These are phyloP conservation scores for Perodicticus potto DNA, from an alignment of 2,797 vertebrate species.

Conservation along the genomic window DNA sequence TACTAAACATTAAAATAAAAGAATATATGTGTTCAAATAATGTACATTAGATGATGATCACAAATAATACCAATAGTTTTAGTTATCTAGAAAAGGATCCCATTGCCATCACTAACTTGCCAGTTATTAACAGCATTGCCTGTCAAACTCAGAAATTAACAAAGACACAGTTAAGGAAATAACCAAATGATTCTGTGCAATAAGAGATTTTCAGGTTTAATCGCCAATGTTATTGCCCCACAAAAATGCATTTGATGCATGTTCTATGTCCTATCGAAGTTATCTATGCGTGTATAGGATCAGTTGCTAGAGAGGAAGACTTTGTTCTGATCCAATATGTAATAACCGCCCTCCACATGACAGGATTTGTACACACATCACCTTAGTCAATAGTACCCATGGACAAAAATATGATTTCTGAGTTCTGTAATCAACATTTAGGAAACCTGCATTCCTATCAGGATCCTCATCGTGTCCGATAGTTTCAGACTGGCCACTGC, in stretches of 20 bases:
- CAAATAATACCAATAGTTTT: neutral
- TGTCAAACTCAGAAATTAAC: slow-evolving; percentile 34
- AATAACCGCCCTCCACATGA: neutral
- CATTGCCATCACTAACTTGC: neutral
- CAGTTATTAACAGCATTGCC: neutral
- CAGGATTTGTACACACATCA: slow-evolving; percentile 44
- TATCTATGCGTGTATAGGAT: neutral
- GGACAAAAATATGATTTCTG: slow-evolving; percentile 57
- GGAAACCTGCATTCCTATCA: neutral
- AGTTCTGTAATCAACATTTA: slow-evolving; percentile 59
- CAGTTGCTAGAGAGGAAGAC: neutral
- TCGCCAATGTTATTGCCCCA: neutral
- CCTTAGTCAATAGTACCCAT: slow-evolving; percentile 15
- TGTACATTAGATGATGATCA: neutral
- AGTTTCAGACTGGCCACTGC: neutral
- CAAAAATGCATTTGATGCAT: neutral
- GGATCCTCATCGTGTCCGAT: neutral
- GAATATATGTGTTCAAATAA: neutral
- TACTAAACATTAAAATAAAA: neutral
- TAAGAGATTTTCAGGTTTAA: slow-evolving; percentile 13
- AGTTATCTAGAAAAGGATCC: neutral
- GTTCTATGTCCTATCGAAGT: neutral
- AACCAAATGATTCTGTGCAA: neutral
- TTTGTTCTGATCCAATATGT: neutral
- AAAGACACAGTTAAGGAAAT: neutral